Evolutionary conservation across 2,113 vertebrate species (phyloP).

Genomic region (Rhinoderma darwinii): DNA sequence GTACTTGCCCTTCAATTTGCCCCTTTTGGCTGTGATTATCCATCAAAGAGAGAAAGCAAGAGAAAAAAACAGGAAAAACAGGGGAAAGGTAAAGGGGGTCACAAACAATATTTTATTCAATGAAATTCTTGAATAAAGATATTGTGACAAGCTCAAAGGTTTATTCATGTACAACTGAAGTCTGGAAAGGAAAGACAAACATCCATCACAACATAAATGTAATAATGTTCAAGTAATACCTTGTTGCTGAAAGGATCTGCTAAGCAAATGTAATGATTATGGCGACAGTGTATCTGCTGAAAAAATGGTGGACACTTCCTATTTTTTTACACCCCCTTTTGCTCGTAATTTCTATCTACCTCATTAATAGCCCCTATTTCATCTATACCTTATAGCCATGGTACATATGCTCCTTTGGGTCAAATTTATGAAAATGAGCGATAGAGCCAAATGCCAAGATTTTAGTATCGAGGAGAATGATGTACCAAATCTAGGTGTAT

Average conservation of each 20-base stretch:
- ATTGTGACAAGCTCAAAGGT: slow-evolving; percentile 81
- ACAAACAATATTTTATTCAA: slow-evolving; percentile 89
- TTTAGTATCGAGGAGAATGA: no score
- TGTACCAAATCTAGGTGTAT: no score
- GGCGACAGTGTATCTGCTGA: slow-evolving; percentile 2
- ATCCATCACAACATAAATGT: slow-evolving; percentile 67
- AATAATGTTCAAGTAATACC: slow-evolving; percentile 61
- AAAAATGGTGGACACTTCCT: not conserved
- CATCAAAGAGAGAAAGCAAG: slow-evolving; percentile 83
- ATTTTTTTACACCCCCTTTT: not conserved
- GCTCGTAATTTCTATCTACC: no score
- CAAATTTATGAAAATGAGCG: no score
- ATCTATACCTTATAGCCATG: not conserved
- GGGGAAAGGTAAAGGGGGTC: slow-evolving; percentile 81
- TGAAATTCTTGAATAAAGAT: slow-evolving; percentile 84
- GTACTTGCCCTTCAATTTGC: slow-evolving; percentile 88
- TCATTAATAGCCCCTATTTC: no score
- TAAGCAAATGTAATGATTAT: slow-evolving; percentile 48
- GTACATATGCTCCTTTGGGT: not conserved
- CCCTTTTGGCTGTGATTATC: slow-evolving; percentile 77
- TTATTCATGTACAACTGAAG: slow-evolving; percentile 73
- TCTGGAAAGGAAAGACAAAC: slow-evolving; percentile 72
- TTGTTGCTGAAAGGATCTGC: slow-evolving; percentile 71
- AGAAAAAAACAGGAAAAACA: slow-evolving; percentile 78
- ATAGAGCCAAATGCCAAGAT: no score